These are phyloP conservation scores for Bubalus kerabau DNA, from an alignment of 2,113 vertebrate genomes.

Conservation along the genomic window DNA sequence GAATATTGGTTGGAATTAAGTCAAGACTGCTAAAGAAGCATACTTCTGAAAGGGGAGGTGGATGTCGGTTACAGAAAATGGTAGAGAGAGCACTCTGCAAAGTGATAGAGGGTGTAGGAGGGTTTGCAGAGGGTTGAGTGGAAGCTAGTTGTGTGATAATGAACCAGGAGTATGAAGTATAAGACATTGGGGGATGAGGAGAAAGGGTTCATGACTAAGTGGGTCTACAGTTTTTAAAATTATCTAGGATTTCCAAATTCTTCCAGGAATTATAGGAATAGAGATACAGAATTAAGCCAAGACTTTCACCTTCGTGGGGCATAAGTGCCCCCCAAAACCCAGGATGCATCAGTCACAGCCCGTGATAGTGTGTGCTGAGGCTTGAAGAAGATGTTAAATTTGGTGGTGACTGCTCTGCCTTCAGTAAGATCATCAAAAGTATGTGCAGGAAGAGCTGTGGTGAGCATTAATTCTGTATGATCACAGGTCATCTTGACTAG, in stretches of 20 bases:
- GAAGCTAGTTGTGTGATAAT: neutral
- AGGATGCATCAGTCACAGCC: neutral
- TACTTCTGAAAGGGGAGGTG: neutral
- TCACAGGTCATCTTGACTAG: neutral
- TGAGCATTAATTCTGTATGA: neutral
- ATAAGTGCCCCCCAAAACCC: neutral
- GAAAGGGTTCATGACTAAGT: neutral
- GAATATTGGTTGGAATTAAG: neutral
- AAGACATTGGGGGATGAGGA: neutral
- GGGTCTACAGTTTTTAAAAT: neutral
- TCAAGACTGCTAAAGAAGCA: neutral
- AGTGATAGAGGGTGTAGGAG: neutral
- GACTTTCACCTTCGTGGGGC: neutral
- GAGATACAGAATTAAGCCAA: neutral
- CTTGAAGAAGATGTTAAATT: slow-evolving; percentile 1
- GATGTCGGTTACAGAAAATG: neutral
- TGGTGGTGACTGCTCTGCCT: neutral
- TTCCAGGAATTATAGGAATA: neutral
- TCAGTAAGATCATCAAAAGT: neutral
- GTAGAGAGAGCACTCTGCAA: neutral
- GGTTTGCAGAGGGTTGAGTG: neutral
- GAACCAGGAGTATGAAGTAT: neutral
- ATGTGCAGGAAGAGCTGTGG: neutral
- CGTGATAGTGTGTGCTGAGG: neutral
- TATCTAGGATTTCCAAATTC: slow-evolving; percentile 1